Base-by-base conservation (phyloP, 2,888 invertebrate species). In the Nysson spinosus region DNA sequence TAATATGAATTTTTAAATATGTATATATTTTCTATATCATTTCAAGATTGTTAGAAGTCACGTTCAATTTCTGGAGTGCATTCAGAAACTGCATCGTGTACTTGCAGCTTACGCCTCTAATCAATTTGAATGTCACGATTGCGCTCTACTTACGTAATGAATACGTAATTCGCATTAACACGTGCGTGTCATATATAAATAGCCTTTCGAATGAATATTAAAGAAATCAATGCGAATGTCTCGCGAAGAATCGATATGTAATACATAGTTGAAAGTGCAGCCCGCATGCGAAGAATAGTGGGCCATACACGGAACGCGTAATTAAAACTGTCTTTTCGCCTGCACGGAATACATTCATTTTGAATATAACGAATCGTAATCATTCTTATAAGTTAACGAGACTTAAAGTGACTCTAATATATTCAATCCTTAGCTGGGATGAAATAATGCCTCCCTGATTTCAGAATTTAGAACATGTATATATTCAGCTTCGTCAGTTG, bases 241-340 rank as follows among this genome's bases (percentile, higher is more conserved):
- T 22, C 54, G 54, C 56, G 37, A 52, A 44, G 47, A 51, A 57
- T 57, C 46, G 49, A 43, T 64, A 46, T n/a, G n/a, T n/a, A 39
- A 42, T 65, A 64, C 54, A 24, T 56, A 24, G 6, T 3, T 4
- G 50, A 51, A 63, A 42, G 51, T 66, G 50, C 65, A 66, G 65
- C 65, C 65, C 65, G 64, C 65, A 57, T 65, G 65, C 65, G 65
- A 66, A 64, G 19, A 62, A 55, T 63, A 65, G 55, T 55, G 55
- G 44, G 50, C 49, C 32, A 50, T 50, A 46, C 65, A 49, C 28
- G 65, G 55, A 63, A 65, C 28, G 28, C 55, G 64, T 65, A 55
- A 5, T 16, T 9, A 32, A 34, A 44, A 4, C 44, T 39, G 49
- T 39, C 49, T 50, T 44, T 65, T 65, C 46, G 49, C 43, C 35